Percentiles rank a stretch among this genome's conserved stretches.
These are phyloP conservation scores for Frankliniella fusca DNA, from an alignment of 2,888 invertebrate genomes.

Conservation along the genomic window DNA sequence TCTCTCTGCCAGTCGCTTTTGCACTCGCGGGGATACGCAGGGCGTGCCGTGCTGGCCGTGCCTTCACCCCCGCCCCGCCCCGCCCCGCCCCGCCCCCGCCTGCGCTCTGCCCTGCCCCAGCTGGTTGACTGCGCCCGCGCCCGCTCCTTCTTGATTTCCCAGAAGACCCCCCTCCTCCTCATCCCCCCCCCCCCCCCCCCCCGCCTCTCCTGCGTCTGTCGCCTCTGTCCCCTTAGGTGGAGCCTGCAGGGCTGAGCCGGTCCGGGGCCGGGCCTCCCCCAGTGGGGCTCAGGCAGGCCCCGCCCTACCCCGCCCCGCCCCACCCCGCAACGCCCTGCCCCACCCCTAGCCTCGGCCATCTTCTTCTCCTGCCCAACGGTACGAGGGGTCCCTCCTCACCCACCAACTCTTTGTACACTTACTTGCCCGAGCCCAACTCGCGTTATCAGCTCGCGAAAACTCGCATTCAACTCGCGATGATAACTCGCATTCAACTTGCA, in stretches of 20 bases:
- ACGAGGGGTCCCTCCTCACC: too few relatives aligned
- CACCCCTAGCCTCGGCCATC: not conserved
- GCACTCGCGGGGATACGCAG: not conserved
- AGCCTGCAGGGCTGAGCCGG: not conserved
- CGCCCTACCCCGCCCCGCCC: not conserved
- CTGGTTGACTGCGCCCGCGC: not conserved
- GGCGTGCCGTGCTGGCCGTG: not conserved
- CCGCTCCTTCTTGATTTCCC: slow-evolving; percentile 17
- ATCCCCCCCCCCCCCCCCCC: not conserved
- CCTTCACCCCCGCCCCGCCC: not conserved
- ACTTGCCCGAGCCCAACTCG: too few relatives aligned
- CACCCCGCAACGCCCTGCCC: not conserved
- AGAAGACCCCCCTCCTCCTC: not conserved
- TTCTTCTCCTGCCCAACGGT: too few relatives aligned
- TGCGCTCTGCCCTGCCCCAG: not conserved
- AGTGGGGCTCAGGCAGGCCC: not conserved
- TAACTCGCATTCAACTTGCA: too few relatives aligned
- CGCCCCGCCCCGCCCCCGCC: not conserved
- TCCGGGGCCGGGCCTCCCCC: not conserved
- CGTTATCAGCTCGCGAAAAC: too few relatives aligned
- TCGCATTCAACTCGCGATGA: too few relatives aligned
- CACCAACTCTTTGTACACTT: too few relatives aligned
- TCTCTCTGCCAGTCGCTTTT: not conserved
- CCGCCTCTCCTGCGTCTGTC: not conserved
- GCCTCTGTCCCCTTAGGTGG: not conserved